phyloP scores from a whole-genome alignment of 2,113 vertebrate species.

The Polyodon spathula region DNA sequence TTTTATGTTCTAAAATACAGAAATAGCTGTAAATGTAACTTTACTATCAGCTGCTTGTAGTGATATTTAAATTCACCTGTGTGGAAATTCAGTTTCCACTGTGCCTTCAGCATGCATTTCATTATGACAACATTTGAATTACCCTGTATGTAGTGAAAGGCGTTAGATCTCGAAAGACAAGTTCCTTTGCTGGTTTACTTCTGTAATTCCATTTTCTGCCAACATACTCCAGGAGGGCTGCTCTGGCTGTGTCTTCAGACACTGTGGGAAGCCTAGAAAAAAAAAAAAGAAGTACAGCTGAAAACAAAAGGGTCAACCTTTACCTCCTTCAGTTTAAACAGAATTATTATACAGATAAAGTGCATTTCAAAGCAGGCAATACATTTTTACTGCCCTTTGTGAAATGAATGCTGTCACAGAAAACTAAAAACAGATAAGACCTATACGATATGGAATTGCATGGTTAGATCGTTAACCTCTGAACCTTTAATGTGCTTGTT shows the following conservation, averaged over 20 bases:
- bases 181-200: slow-evolving; percentile 49
- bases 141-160: slow-evolving; percentile 61
- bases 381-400: not conserved
- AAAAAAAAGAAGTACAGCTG: slow-evolving; percentile 5
- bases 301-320: not conserved
- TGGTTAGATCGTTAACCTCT: not conserved
- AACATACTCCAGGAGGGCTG: slow-evolving; percentile 60
- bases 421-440: not conserved
- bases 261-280: slow-evolving; percentile 49
- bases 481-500: too few relatives aligned
- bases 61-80: too few relatives aligned
- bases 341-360: too few relatives aligned
- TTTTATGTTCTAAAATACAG: too few relatives aligned
- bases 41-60: too few relatives aligned
- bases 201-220: slow-evolving; percentile 61
- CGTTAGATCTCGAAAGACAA: slow-evolving; percentile 56
- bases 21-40: not conserved
- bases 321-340: too few relatives aligned
- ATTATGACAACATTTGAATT: slow-evolving; percentile 12
- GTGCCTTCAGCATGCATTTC: not conserved
- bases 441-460: not conserved
- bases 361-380: too few relatives aligned
- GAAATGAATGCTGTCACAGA: not conserved
- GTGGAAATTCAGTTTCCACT: too few relatives aligned
- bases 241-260: slow-evolving; percentile 60